These are phyloP conservation scores for Malurus elegans DNA, from an alignment of 2,113 vertebrate species.

Conservation along the genomic window DNA sequence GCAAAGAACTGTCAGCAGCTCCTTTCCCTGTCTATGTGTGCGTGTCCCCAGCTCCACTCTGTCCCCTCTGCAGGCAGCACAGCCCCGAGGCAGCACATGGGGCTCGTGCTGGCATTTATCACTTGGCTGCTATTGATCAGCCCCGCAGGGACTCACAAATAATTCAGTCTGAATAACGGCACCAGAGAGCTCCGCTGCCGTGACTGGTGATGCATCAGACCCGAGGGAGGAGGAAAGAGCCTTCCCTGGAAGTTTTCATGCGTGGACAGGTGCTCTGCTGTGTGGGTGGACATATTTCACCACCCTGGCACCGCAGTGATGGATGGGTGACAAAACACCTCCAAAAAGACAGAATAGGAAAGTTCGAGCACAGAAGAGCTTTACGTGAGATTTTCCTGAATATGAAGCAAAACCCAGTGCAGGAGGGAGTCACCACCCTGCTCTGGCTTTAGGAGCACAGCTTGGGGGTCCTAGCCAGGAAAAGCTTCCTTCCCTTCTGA, in stretches of 20 bases:
- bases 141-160: not conserved
- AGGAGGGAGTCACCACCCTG: not conserved
- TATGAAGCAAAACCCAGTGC: not conserved
- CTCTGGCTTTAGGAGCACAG: not conserved
- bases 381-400: not conserved
- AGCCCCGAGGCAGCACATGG: not conserved
- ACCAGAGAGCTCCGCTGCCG: not conserved
- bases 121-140: not conserved
- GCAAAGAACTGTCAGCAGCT: not conserved
- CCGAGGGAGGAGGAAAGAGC: not conserved
- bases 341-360: not conserved
- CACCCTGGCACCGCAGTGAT: not conserved
- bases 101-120: not conserved
- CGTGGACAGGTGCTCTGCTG: not conserved
- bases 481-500: not conserved
- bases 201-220: not conserved
- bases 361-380: not conserved
- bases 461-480: not conserved
- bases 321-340: not conserved
- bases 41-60: not conserved
- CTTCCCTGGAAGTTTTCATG: not conserved
- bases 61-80: not conserved
- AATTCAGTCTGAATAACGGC: not conserved
- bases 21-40: rapidly evolving
- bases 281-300: not conserved